Evolutionary conservation across 2,888 invertebrate species (phyloP).

Genomic region (Meganola albula): DNA sequence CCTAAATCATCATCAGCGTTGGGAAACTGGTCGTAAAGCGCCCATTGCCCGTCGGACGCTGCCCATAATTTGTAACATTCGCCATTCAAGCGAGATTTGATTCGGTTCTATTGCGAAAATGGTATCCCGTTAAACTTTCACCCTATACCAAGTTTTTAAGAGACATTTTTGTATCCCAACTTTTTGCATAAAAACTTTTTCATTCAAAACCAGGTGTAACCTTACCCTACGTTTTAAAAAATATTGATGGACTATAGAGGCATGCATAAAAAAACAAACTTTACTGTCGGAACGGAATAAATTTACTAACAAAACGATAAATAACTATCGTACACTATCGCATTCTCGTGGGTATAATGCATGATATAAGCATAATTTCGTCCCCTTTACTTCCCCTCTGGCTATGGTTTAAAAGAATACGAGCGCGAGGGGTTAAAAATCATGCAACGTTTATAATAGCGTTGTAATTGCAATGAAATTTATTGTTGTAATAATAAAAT

Average conservation of each 20-base stretch:
- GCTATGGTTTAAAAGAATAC: slow-evolving; percentile 38
- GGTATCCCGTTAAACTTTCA: slow-evolving; percentile 12
- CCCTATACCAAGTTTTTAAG: slow-evolving; percentile 8
- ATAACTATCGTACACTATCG: slow-evolving; percentile 24
- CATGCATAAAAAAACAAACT: slow-evolving; percentile 14
- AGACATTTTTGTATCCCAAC: slow-evolving; percentile 7
- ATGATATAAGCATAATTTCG: slow-evolving; percentile 52
- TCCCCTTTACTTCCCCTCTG: slow-evolving; percentile 43
- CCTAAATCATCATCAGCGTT: slow-evolving; percentile 74
- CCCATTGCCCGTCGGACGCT: slow-evolving; percentile 50
- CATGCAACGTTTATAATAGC: slow-evolving; percentile 55
- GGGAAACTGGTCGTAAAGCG: slow-evolving; percentile 67
- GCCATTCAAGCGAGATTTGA: slow-evolving; percentile 32
- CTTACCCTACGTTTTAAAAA: slow-evolving; percentile 1
- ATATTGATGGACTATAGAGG: slow-evolving; percentile 8
- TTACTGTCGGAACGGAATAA: slow-evolving; percentile 19
- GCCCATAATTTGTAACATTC: slow-evolving; percentile 45
- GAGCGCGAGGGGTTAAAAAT: slow-evolving; percentile 52
- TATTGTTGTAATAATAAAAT: slow-evolving; percentile 33
- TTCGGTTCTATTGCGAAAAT: slow-evolving; percentile 18
- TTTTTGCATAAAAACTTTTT: neutral
- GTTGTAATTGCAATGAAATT: slow-evolving; percentile 56
- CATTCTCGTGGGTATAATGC: slow-evolving; percentile 28
- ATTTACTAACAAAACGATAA: slow-evolving; percentile 21
- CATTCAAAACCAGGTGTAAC: slow-evolving; percentile 6